These are phyloP conservation scores for Okamejei kenojei DNA, from an alignment of 2,797 vertebrate genomes.

Conservation along the genomic window DNA sequence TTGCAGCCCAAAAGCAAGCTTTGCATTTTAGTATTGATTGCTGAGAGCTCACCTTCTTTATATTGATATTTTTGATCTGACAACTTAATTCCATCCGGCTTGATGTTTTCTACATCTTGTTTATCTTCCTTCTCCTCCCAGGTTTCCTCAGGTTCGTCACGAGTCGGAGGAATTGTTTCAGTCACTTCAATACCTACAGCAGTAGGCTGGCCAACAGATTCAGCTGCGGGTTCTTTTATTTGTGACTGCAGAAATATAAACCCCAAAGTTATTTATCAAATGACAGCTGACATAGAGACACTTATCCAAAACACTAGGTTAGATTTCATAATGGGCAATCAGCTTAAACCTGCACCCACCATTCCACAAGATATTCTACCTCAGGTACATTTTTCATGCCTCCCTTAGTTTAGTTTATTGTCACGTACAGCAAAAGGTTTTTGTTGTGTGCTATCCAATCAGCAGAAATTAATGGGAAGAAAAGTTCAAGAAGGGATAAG, in stretches of 20 bases:
- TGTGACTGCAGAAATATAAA: constrained; percentile 46
- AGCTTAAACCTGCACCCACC: no score
- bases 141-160: constrained; percentile 77
- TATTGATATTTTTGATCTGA: constrained; percentile 83
- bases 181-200: constrained; percentile 52
- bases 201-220: constrained; percentile 63
- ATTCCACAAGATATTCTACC: no score
- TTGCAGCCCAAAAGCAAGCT: neutral
- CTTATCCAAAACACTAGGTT: neutral
- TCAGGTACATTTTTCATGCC: no score
- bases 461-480: no score
- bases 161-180: constrained; percentile 47
- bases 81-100: constrained; percentile 53
- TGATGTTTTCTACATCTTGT: constrained; percentile 77
- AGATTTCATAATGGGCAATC: neutral
- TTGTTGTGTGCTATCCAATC: no score
- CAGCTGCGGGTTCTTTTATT: constrained; percentile 63
- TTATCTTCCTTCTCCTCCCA: constrained; percentile 97
- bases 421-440: no score
- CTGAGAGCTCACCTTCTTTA: constrained; percentile 72
- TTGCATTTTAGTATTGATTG: neutral
- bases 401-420: no score
- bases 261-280: neutral
- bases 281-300: neutral
- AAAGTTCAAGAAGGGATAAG: no score